These are phyloP conservation scores for Uropsilus gracilis DNA, from an alignment of 2,113 vertebrate genomes.

Conservation along the genomic window DNA sequence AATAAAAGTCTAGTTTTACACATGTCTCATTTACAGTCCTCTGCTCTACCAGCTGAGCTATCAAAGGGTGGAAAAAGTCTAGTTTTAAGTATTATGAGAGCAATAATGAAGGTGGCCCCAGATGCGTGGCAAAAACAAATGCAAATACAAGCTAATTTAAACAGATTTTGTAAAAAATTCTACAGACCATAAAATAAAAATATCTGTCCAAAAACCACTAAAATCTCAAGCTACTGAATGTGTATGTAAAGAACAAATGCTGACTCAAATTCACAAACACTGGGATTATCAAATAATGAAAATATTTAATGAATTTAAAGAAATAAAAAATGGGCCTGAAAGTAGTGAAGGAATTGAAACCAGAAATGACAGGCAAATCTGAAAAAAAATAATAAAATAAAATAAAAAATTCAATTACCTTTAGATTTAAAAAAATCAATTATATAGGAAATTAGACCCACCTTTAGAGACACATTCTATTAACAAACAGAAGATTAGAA, in stretches of 20 bases:
- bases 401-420: background rate
- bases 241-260: background rate
- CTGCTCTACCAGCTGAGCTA: no score
- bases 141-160: background rate
- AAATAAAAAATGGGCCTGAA: background rate
- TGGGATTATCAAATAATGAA: background rate
- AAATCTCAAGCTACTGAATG: conserved; percentile 9
- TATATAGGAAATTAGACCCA: background rate
- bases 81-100: background rate
- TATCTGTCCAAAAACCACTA: background rate
- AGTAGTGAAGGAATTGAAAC: background rate
- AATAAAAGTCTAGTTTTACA: conserved; percentile 19
- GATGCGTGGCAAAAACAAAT: background rate
- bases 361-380: background rate
- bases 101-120: background rate
- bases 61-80: no score
- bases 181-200: background rate
- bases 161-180: background rate
- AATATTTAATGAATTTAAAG: conserved; percentile 19
- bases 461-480: conserved; percentile 14
- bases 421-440: background rate
- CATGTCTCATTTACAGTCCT: no score
- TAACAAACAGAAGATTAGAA: background rate
- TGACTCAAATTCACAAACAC: background rate
- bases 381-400: background rate